phyloP scores from a whole-genome alignment of 2,113 vertebrate species.

The Paralichthys olivaceus region DNA sequence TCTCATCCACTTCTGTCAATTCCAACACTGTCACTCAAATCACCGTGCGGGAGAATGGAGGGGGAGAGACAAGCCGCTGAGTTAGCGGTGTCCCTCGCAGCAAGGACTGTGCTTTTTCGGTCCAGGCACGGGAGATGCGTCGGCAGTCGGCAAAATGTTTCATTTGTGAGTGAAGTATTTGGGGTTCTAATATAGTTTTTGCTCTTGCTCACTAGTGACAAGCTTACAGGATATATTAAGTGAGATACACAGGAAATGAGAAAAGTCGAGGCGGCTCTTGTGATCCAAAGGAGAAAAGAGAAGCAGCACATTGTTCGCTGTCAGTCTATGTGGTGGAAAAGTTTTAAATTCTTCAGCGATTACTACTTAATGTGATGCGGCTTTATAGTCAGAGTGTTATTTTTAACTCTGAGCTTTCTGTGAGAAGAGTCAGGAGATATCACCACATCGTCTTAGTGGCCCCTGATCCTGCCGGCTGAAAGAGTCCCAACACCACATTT shows the following conservation, averaged over 20 bases:
- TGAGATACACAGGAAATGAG: conserved; percentile 9
- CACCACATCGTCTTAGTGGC: conserved; percentile 49
- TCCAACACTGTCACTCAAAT: conserved; percentile 78
- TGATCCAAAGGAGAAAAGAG: conserved; percentile 3
- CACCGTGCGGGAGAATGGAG: conserved; percentile 66
- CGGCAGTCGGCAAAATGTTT: conserved; percentile 30
- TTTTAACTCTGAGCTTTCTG: conserved; percentile 33
- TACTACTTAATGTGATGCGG: conserved; percentile 2
- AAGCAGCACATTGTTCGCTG: not conserved
- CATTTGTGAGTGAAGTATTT: conserved; percentile 15
- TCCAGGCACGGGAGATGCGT: conserved; percentile 27
- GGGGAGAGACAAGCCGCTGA: conserved; percentile 35
- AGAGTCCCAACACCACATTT: conserved; percentile 37
- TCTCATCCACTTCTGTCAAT: conserved; percentile 86
- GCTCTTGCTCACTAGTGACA: conserved; percentile 2
- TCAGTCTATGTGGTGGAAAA: not conserved
- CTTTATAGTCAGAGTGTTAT: conserved; percentile 7
- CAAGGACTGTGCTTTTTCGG: conserved; percentile 72
- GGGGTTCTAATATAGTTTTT: not conserved
- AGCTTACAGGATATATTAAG: not conserved
- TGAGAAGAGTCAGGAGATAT: conserved; percentile 19
- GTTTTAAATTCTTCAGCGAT: not conserved
- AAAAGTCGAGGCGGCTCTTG: not conserved
- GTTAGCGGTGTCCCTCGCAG: conserved; percentile 55
- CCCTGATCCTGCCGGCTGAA: conserved; percentile 40